phyloP scores from a whole-genome alignment of 2,888 invertebrate species.

The Erannis defoliaria region DNA sequence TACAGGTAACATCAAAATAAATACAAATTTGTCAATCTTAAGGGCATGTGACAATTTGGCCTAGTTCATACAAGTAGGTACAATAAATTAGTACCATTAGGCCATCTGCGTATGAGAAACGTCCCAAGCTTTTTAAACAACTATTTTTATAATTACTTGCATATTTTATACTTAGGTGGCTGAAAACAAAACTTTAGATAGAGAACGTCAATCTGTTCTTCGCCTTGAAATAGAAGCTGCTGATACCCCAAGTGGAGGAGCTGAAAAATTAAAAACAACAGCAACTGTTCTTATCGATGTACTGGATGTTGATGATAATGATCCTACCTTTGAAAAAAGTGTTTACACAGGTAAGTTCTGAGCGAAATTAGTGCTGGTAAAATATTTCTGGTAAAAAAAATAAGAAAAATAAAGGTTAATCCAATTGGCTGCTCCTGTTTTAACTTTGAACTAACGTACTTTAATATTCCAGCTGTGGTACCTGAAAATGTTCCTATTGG shows the following conservation, averaged over 20 bases:
- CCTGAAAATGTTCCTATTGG: conserved; percentile 91
- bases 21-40: background rate
- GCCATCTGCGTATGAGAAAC: no score
- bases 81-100: no score
- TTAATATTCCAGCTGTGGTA: conserved; percentile 87
- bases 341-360: conserved; percentile 83
- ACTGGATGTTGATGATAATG: conserved; percentile 92
- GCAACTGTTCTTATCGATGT: conserved; percentile 90
- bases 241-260: conserved; percentile 90
- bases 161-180: conserved; percentile 74
- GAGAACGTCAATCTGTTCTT: conserved; percentile 90
- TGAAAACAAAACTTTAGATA: conserved; percentile 89
- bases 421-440: no score
- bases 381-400: background rate
- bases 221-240: conserved; percentile 90
- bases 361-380: no score
- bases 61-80: no score
- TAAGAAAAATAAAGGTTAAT: background rate
- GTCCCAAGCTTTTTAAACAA: no score
- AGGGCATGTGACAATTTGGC: no score
- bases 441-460: background rate
- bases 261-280: conserved; percentile 88
- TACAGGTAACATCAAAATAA: conserved; percentile 77
- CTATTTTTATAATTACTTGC: background rate
- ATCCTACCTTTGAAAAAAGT: conserved; percentile 88